These are phyloP conservation scores for Notiomystis cincta DNA, from an alignment of 2,113 vertebrate species.

Conservation along the genomic window DNA sequence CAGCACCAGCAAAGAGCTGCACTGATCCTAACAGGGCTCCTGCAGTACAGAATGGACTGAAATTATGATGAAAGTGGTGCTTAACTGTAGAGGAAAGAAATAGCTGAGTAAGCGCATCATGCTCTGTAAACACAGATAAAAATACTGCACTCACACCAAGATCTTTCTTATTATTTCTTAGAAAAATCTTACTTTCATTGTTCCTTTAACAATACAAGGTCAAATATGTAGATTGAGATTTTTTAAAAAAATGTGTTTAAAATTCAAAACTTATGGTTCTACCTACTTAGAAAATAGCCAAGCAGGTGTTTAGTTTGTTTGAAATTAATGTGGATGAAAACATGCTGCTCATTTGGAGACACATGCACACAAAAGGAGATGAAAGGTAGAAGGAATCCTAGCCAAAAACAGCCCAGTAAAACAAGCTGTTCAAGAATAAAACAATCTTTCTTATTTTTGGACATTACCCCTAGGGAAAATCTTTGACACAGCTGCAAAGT, in stretches of 20 bases:
- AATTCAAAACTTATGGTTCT: not conserved
- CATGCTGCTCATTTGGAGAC: not conserved
- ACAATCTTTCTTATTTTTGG: slow-evolving; percentile 9
- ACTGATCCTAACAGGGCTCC: not conserved
- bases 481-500: not conserved
- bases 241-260: not conserved
- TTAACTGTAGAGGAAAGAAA: not conserved
- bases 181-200: not conserved
- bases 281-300: not conserved
- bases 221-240: not conserved
- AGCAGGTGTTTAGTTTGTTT: not conserved
- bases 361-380: not conserved
- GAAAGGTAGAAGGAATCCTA: not conserved
- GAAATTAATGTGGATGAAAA: not conserved
- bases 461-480: not conserved
- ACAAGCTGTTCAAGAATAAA: not conserved
- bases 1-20: not conserved
- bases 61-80: not conserved
- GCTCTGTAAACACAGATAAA: not conserved
- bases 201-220: not conserved
- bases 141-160: not conserved
- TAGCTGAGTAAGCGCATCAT: not conserved
- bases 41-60: not conserved
- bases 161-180: not conserved
- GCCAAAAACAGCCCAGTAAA: not conserved